Base-by-base conservation (phyloP, 2,113 vertebrate species). In the Nesoenas mayeri region DNA sequence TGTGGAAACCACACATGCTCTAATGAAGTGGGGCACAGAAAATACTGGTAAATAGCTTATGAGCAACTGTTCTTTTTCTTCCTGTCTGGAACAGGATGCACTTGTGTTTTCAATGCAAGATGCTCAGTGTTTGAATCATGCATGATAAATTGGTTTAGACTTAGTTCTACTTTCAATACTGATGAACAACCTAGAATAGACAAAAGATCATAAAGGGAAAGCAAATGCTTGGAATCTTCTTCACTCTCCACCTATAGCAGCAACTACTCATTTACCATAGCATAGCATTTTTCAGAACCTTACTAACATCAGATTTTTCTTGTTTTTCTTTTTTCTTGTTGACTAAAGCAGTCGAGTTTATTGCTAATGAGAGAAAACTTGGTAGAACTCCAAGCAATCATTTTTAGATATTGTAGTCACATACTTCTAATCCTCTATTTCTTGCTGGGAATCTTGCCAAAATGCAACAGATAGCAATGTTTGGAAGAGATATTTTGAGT, bases 391-490 rank as follows among this genome's bases (percentile, higher is more conserved):
- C 91, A 97, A 34, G 57, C n/a, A 62, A 73, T 58, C 32, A 19
- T 90, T 93, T 96, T 56, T 42, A 5, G 32, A 15, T 73, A 53
- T 70, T 77, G 38, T 69, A 73, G 34, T 79, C 60, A 58, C 56
- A 28, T 90, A 50, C 57, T 91, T 65, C 13, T 13, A 66, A 40
- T 22, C 38, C 17, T 53, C 29, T 84, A 5, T 78, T 87, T 75
- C 67, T 92, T 80, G 1, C 88, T 92, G 74, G 93, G 93, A 86
- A 58, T 54, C 20, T 40, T 79, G 84, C 90, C 91, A 94, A 89
- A 85, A 71, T 66, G 64, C 47, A 80, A 75, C 66, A 88, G 74
- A 92, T n/a, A 85, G 22, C 61, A 62, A 64, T 61, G 66, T 57
- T 92, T 85, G 38, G 44, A 60, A 78, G 85, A 44, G 47, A 51